Evolutionary conservation across 2,797 vertebrate species (phyloP).

Genomic region (Caiman crocodilus): DNA sequence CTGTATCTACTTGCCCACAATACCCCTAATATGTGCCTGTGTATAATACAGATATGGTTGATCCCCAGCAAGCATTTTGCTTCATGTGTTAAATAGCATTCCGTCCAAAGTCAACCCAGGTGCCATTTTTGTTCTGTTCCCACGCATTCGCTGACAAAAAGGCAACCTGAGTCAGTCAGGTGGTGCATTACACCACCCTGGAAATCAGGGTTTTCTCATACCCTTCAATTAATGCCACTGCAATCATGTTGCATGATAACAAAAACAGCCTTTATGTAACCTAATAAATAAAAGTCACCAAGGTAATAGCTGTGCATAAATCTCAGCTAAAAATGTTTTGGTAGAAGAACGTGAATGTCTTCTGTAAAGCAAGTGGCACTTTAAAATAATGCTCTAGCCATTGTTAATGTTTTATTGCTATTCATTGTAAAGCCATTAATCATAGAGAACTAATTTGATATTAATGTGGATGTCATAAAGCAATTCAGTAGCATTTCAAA

Average conservation of each 20-base stretch:
- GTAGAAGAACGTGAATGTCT: slow-evolving; percentile 47
- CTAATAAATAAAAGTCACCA: slow-evolving; percentile 52
- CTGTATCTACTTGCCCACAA: not conserved
- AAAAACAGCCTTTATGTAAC: slow-evolving; percentile 54
- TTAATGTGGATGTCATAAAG: slow-evolving; percentile 64
- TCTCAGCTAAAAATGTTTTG: slow-evolving; percentile 54
- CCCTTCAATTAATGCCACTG: slow-evolving; percentile 35
- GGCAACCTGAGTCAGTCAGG: slow-evolving; percentile 15
- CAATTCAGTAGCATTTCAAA: slow-evolving; percentile 66
- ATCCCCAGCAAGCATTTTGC: not conserved
- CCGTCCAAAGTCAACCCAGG: not conserved
- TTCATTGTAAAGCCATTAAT: slow-evolving; percentile 69
- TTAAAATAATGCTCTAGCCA: slow-evolving; percentile 68
- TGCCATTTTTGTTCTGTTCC: slow-evolving; percentile 17
- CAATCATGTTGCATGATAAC: slow-evolving; percentile 14
- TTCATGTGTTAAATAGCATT: not conserved
- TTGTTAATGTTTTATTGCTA: slow-evolving; percentile 72
- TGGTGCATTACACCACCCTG: not conserved
- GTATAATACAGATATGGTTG: accelerated
- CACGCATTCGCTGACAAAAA: slow-evolving; percentile 11
- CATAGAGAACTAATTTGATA: slow-evolving; percentile 65
- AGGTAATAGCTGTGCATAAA: slow-evolving; percentile 56
- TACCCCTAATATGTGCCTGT: accelerated
- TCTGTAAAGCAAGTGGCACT: slow-evolving; percentile 50
- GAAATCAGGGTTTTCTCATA: slow-evolving; percentile 27